A percentile compares a stretch with the other conserved stretches of the same genome.
phyloP scores from a whole-genome alignment of 2,113 vertebrate genomes.

The Machaerirhynchus nigripectus region DNA sequence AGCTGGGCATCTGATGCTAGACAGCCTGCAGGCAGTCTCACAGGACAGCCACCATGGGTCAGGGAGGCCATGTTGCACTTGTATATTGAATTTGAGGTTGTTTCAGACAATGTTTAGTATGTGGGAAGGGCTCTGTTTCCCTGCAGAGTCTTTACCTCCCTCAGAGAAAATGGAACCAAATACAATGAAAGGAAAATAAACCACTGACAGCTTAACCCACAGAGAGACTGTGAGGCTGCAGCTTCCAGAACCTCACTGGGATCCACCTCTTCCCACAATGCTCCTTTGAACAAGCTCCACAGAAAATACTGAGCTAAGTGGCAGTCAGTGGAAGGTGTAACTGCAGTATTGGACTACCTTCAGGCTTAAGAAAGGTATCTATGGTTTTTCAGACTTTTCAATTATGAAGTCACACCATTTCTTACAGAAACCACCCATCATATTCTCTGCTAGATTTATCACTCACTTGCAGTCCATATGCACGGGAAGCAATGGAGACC shows the following conservation, averaged over 20 bases:
- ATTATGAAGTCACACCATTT: background rate
- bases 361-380: background rate
- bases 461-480: background rate
- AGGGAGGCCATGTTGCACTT: background rate
- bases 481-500: background rate
- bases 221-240: background rate
- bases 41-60: background rate
- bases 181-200: background rate
- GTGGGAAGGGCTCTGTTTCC: background rate
- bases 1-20: background rate
- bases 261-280: background rate
- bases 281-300: background rate
- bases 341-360: background rate
- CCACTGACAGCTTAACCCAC: background rate
- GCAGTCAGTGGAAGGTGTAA: background rate
- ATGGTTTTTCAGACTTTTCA: background rate
- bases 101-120: background rate
- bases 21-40: background rate
- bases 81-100: background rate
- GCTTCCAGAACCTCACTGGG: background rate
- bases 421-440: background rate
- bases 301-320: background rate
- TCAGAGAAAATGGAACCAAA: background rate
- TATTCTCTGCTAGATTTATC: background rate
- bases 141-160: background rate